Evolutionary conservation across 2,888 invertebrate species (phyloP).

Genomic region (Bibio marci): DNA sequence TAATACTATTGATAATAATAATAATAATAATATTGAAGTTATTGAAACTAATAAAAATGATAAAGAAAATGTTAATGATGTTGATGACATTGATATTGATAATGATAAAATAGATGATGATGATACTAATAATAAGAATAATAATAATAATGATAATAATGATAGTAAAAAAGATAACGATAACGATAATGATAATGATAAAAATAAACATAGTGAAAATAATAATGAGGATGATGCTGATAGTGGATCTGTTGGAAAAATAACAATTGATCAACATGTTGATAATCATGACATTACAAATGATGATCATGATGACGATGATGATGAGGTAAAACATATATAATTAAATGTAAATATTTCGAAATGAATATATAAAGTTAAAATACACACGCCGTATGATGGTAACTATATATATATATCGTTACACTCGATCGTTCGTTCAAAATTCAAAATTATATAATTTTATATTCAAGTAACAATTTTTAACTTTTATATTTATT

Average conservation of each 20-base stretch:
- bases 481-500: no score
- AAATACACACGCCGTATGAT: no score
- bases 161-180: background rate
- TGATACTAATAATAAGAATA: constrained; percentile 2
- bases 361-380: constrained; percentile 16
- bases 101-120: constrained; percentile 8
- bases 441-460: no score
- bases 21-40: no score
- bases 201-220: constrained; percentile 6
- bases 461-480: no score
- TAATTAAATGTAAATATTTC: constrained; percentile 2
- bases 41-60: no score
- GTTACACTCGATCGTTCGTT: no score
- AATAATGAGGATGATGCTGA: constrained; percentile 11
- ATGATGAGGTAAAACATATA: constrained; percentile 11
- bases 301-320: constrained; percentile 11
- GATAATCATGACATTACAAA: constrained; percentile 2
- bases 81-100: constrained; percentile 5
- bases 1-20: no score
- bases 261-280: constrained; percentile 6
- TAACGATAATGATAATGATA: constrained; percentile 8
- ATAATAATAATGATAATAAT: background rate
- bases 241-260: constrained; percentile 10
- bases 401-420: no score
- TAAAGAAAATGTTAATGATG: constrained; percentile 4